phyloP scores from a whole-genome alignment of 2,888 invertebrate genomes.

The Campoletis raptor region DNA sequence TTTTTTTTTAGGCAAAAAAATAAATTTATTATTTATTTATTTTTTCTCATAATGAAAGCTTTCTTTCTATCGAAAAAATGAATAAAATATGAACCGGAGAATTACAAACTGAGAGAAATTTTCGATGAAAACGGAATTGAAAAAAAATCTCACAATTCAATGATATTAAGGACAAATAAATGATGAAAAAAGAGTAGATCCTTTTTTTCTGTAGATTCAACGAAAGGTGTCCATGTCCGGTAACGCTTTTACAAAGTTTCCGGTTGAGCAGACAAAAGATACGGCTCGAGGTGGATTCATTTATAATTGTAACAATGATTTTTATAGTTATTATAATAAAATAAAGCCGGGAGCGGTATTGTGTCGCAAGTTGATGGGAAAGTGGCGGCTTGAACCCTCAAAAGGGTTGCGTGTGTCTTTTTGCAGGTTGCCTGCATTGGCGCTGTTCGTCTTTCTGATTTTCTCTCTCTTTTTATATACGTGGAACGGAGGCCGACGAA shows the following conservation, averaged over 20 bases:
- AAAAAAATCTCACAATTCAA: background rate
- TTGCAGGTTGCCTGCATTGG: slow-evolving; percentile 30
- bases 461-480: slow-evolving; percentile 37
- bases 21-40: background rate
- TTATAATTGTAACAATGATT: slow-evolving; percentile 19
- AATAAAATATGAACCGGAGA: background rate
- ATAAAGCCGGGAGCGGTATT: slow-evolving; percentile 27
- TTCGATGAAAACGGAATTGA: background rate
- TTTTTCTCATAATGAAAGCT: background rate
- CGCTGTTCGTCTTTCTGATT: slow-evolving; percentile 43
- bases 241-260: slow-evolving; percentile 40
- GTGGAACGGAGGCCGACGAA: slow-evolving; percentile 45
- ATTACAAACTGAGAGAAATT: background rate
- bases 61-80: background rate
- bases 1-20: background rate
- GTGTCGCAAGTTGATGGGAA: slow-evolving; percentile 52
- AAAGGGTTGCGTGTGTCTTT: slow-evolving; percentile 67
- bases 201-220: background rate
- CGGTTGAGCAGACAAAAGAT: slow-evolving; percentile 41
- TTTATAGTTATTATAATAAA: slow-evolving; percentile 19
- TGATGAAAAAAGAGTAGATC: background rate
- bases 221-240: background rate
- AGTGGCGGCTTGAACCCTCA: slow-evolving; percentile 61
- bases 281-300: slow-evolving; percentile 36
- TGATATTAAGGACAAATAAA: background rate